These are phyloP conservation scores for Melitaea cinxia DNA, from an alignment of 1,140 invertebrate genomes.

Conservation along the genomic window DNA sequence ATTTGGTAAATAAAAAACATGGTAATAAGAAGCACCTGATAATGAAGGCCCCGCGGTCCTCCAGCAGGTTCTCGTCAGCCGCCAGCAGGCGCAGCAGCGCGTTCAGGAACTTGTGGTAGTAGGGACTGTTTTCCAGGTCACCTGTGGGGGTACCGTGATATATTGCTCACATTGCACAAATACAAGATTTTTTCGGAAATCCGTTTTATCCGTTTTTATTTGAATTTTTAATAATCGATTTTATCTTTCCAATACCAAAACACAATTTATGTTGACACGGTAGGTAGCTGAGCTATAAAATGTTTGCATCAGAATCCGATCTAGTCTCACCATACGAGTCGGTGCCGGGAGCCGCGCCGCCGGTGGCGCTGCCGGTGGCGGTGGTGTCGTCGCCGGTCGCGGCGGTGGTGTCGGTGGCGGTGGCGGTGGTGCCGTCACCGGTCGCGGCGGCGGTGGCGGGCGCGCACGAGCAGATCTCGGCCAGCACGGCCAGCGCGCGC, in stretches of 20 bases:
- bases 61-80: conserved; percentile 91
- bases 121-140: conserved; percentile 79
- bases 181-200: no score
- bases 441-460: conserved; percentile 49
- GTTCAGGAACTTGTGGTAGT: conserved; percentile 94
- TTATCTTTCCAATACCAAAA: no score
- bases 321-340: neutral
- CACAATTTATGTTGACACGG: no score
- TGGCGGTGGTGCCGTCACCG: neutral
- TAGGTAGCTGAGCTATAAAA: no score
- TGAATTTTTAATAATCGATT: no score
- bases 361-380: neutral
- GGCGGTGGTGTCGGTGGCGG: neutral
- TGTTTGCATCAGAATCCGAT: neutral
- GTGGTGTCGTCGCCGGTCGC: neutral
- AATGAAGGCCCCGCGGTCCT: conserved; percentile 96
- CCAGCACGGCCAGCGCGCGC: conserved; percentile 93
- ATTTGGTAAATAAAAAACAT: neutral
- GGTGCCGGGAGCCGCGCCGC: neutral
- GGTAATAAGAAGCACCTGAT: conserved; percentile 88
- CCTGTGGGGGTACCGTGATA: conserved; percentile 38
- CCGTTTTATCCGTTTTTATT: no score
- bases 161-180: no score
- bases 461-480: conserved; percentile 90
- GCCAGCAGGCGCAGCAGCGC: conserved; percentile 93